Base-by-base conservation (phyloP, 2,888 invertebrate genomes). In the Hemistola chrysoprasaria region DNA sequence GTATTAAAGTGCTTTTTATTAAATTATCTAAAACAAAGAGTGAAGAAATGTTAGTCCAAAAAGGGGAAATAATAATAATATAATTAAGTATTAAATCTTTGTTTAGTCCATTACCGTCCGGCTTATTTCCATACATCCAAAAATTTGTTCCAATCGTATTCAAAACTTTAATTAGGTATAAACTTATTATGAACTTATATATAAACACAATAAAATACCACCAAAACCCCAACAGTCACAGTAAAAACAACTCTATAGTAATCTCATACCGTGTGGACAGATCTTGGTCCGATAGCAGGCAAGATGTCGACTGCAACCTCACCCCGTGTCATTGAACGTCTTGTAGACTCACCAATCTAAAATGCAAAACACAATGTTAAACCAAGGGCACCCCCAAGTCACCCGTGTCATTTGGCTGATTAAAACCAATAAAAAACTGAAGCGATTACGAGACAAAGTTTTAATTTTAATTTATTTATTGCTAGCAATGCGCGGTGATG, bases 281-380 rank as follows among this genome's bases (percentile, higher is more conserved):
- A 81, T 82, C 78, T 63, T 59, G 54, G 64, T 53, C 65, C 69
- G 84, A 84, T 82, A 82, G 75, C 71, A n/a, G n/a, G n/a, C n/a
- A 69, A 78, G 77, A 82, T 82, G 81, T 81, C 75, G 79, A 71
- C 73, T 79, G 79, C 74, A 78, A 75, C 72, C 70, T 71, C 64
- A 63, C 61, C 65, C 61, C 61, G 38, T 78, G 83, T 80, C 82
- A 78, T 78, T 80, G 82, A 78, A 77, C 78, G 79, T 73, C 77
- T 79, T 78, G 59, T 32, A 62, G 55, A 65, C 59, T 56, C 62
- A 61, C 60, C 57, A 69, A 70, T 68, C 68, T 64, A 65, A 73
- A 74, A 71, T 73, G 68, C 71, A 66, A 68, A 72, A 63, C 61
- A 65, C 71, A 71, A 68, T 66, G 69, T 67, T 61, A 67, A 58